Conservation (phyloP, 2,888 invertebrate species). For the Flexamia atlantica region DNA sequence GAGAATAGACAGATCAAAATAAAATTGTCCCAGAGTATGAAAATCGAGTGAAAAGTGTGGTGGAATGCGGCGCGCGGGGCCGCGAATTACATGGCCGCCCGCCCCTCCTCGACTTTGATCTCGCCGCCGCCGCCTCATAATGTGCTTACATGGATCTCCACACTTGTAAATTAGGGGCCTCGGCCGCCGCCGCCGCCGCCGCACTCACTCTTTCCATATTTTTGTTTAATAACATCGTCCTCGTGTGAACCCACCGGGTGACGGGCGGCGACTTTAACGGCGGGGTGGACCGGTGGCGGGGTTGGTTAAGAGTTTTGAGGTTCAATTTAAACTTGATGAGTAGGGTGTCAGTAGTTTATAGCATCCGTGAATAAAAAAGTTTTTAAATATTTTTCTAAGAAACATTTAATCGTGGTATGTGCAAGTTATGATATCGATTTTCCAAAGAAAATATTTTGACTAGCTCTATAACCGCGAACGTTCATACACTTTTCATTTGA, state of each 20-base stretch:
- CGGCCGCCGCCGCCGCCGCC: not conserved
- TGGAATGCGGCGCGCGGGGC: slow-evolving; percentile 25
- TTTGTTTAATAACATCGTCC: slow-evolving; percentile 40
- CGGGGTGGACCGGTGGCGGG: not conserved
- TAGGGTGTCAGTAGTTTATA: no score
- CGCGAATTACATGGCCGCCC: slow-evolving; percentile 54
- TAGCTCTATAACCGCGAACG: no score
- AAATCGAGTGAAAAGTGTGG: slow-evolving; percentile 56
- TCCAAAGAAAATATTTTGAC: no score
- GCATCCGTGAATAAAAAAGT: no score
- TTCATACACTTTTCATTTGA: no score
- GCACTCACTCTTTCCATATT: slow-evolving; percentile 41
- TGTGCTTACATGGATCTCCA: slow-evolving; percentile 51
- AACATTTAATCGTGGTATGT: no score
- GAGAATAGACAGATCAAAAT: slow-evolving; percentile 12
- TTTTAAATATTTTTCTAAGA: no score
- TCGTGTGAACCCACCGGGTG: not conserved
- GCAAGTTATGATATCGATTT: no score
- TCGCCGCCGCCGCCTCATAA: slow-evolving; percentile 39
- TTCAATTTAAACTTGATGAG: no score
- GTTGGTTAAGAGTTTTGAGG: no score
- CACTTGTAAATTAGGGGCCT: slow-evolving; percentile 54
- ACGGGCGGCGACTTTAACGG: not conserved
- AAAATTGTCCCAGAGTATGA: slow-evolving; percentile 48
- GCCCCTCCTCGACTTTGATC: slow-evolving; percentile 40